These are phyloP conservation scores for Ligdia adustata DNA, from an alignment of 2,888 invertebrate genomes.

Conservation along the genomic window DNA sequence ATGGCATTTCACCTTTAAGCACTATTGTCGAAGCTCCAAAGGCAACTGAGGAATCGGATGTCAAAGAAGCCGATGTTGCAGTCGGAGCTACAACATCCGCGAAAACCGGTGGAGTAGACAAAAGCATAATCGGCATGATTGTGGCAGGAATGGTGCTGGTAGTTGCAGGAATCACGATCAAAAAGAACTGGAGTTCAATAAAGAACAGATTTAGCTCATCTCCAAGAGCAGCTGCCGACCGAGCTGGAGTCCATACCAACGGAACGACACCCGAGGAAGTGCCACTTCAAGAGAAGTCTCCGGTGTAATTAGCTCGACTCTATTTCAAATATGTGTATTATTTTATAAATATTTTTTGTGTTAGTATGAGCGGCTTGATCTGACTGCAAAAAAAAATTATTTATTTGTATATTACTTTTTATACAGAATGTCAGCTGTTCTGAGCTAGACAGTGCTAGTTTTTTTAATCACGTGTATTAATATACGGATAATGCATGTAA, in stretches of 20 bases:
- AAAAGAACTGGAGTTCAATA: conserved; percentile 84
- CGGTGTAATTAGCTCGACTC: conserved; percentile 50
- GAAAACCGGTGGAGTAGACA: conserved; percentile 76
- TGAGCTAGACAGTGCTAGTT: background rate
- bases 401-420: conserved; percentile 38
- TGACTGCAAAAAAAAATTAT: conserved; percentile 57
- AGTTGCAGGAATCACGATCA: conserved; percentile 78
- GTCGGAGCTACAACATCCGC: conserved; percentile 63
- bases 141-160: conserved; percentile 80
- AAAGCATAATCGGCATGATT: conserved; percentile 80
- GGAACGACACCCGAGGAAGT: conserved; percentile 71
- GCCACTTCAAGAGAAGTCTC: conserved; percentile 73
- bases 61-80: conserved; percentile 51
- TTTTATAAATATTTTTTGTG: conserved; percentile 34
- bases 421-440: conserved; percentile 19
- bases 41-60: conserved; percentile 21
- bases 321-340: conserved; percentile 26
- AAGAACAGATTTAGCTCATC: conserved; percentile 67
- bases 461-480: conserved; percentile 1
- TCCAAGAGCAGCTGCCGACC: conserved; percentile 62
- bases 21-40: conserved; percentile 39
- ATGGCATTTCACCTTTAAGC: conserved; percentile 41
- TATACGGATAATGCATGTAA: no score
- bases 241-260: conserved; percentile 54
- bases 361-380: conserved; percentile 64